Evolutionary conservation across 2,797 vertebrate genomes (phyloP).

Genomic region (Serranus cabrilla): DNA sequence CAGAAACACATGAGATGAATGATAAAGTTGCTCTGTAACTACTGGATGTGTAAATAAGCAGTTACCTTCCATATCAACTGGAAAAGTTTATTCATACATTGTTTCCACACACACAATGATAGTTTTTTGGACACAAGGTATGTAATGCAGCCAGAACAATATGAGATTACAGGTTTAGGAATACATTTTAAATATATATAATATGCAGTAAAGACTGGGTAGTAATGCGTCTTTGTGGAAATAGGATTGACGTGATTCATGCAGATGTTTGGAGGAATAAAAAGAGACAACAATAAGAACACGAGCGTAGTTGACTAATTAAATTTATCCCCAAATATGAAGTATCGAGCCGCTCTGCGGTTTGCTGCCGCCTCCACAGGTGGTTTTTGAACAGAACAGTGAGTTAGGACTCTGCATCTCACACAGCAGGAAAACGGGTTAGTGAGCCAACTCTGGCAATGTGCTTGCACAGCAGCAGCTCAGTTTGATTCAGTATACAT

Average conservation of each 20-base stretch:
- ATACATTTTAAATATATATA: neutral
- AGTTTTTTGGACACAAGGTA: no score
- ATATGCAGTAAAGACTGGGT: neutral
- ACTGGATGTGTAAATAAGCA: no score
- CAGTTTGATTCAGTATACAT: constrained; percentile 41
- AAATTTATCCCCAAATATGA: neutral
- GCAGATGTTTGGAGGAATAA: neutral
- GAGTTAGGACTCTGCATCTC: constrained; percentile 12
- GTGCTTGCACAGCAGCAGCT: constrained; percentile 36
- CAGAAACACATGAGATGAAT: no score
- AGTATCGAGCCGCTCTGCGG: neutral
- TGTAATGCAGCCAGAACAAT: neutral
- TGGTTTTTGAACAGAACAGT: neutral
- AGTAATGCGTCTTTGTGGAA: neutral
- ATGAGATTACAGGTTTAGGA: neutral
- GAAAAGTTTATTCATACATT: no score
- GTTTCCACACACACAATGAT: no score
- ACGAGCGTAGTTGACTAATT: neutral
- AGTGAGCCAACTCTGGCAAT: constrained; percentile 28
- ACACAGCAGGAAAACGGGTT: constrained; percentile 21
- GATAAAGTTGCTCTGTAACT: neutral
- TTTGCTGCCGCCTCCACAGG: neutral
- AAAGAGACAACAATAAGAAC: neutral
- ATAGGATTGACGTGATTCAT: neutral
- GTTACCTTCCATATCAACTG: no score